Evolutionary conservation across 53 echinoderm and acorn worm species (phyloP).

Genomic region (Patiria pectinifera): DNA sequence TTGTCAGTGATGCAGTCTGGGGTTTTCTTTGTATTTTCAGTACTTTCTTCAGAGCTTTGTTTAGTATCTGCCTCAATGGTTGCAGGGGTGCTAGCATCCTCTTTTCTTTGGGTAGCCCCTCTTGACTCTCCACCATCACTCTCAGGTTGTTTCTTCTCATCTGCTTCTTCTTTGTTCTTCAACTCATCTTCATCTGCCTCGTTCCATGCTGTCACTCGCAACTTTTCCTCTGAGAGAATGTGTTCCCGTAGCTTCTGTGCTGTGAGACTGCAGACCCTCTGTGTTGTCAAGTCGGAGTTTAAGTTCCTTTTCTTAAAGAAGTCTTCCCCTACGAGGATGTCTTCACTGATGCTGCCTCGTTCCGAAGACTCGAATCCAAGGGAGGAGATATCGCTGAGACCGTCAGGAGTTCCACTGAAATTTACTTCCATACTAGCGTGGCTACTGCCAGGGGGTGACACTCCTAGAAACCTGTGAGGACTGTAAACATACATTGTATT

Average conservation of each 20-base stretch:
- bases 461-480: conserved; percentile 59
- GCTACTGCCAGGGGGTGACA: conserved; percentile 75
- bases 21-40: not conserved
- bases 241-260: conserved; percentile 50
- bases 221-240: conserved; percentile 15
- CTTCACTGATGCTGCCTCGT: conserved; percentile 62
- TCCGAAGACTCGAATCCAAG: conserved; percentile 67
- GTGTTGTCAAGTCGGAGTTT: conserved; percentile 43
- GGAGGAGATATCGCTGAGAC: conserved; percentile 68
- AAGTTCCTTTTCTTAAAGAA: conserved; percentile 40
- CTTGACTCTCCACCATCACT: conserved; percentile 3
- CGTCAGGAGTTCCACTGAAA: conserved; percentile 66
- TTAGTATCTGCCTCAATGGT: not conserved
- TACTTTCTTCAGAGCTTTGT: not conserved
- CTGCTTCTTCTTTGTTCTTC: conserved; percentile 13
- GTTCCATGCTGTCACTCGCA: conserved; percentile 19
- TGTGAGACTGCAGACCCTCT: conserved; percentile 33
- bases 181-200: not conserved
- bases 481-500: not conserved
- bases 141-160: conserved; percentile 3
- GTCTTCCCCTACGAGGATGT: conserved; percentile 50
- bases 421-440: conserved; percentile 93
- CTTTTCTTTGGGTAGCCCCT: not conserved
- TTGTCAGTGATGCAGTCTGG: conserved; percentile 11
- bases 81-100: not conserved